Evolutionary conservation across 2,797 vertebrate species (phyloP).

Genomic region (Acrossocheilus fasciatus): DNA sequence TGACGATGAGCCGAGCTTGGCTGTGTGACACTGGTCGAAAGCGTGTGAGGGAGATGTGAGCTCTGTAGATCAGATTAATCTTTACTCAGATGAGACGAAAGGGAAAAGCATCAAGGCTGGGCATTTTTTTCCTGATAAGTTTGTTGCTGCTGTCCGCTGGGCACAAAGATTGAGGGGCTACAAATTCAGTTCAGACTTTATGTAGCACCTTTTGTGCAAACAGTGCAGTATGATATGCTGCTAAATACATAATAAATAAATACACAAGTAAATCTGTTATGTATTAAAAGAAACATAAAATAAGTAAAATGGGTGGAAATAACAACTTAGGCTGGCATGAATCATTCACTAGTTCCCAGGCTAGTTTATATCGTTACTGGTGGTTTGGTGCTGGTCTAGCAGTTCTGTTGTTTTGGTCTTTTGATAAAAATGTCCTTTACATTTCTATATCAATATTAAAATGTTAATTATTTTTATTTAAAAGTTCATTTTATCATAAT

Average conservation of each 20-base stretch:
- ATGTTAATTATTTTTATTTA: background rate
- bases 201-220: conserved; percentile 36
- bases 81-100: conserved; percentile 44
- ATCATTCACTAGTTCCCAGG: background rate
- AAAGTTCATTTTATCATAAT: no score
- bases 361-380: background rate
- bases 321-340: background rate
- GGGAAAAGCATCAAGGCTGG: conserved; percentile 37
- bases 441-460: background rate
- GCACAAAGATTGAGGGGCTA: conserved; percentile 18
- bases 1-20: conserved; percentile 43
- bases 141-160: conserved; percentile 38
- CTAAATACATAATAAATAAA: conserved; percentile 27
- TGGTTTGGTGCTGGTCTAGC: background rate
- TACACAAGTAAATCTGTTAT: background rate
- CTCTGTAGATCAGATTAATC: conserved; percentile 49
- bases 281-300: background rate
- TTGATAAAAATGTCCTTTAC: background rate
- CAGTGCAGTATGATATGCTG: conserved; percentile 7
- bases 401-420: background rate
- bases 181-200: conserved; percentile 41
- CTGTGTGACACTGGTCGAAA: conserved; percentile 40
- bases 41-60: conserved; percentile 39
- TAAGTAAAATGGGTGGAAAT: background rate
- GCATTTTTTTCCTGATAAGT: conserved; percentile 44